These are phyloP conservation scores for Octopus sinensis DNA, from an alignment of 1,140 invertebrate species.

Conservation along the genomic window DNA sequence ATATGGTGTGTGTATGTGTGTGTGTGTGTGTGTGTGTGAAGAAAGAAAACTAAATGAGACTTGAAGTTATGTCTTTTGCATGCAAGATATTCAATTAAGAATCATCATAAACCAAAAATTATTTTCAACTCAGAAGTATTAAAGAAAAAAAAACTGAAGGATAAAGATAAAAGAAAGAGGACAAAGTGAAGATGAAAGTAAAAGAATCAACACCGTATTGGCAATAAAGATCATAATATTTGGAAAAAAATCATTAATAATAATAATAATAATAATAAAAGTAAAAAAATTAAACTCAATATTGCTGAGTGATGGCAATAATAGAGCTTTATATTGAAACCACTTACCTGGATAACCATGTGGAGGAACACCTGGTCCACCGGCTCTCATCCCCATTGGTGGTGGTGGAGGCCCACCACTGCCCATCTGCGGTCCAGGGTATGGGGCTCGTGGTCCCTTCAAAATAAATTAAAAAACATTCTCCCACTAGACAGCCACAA, in stretches of 20 bases:
- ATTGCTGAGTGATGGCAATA: neutral
- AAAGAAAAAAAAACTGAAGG: neutral
- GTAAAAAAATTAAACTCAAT: neutral
- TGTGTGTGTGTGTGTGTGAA: too few relatives aligned
- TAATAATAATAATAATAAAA: neutral
- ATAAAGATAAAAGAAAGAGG: neutral
- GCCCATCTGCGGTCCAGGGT: slow-evolving; percentile 12
- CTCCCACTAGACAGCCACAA: neutral
- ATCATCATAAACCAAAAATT: too few relatives aligned
- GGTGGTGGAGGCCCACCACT: slow-evolving; percentile 11
- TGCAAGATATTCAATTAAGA: too few relatives aligned
- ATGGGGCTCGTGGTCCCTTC: slow-evolving; percentile 11
- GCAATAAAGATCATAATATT: neutral
- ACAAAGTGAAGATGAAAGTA: neutral
- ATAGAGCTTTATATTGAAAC: neutral
- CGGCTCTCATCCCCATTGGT: neutral
- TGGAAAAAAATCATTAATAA: neutral
- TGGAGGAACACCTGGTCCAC: slow-evolving; percentile 11
- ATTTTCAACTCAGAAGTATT: neutral
- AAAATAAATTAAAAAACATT: slow-evolving; percentile 4
- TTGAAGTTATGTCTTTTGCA: too few relatives aligned
- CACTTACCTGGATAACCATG: slow-evolving; percentile 9
- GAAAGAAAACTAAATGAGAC: too few relatives aligned
- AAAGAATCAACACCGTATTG: neutral
- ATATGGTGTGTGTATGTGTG: too few relatives aligned